Conservation (phyloP, 2,797 vertebrate species). For the Enteromius argenteus region DNA sequence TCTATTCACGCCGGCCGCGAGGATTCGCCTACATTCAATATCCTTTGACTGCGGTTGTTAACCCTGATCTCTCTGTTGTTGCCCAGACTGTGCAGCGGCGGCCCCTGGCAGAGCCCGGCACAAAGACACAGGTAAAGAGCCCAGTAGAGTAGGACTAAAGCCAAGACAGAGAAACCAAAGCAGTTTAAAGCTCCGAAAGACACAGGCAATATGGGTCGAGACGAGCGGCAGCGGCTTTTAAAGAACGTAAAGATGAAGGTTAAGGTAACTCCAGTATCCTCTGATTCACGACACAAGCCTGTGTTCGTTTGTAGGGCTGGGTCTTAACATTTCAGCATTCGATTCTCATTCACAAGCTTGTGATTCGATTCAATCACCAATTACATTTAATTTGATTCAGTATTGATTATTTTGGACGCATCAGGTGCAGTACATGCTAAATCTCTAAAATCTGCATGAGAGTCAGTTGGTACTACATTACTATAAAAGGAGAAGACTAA, state of each 20-base stretch:
- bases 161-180: constrained; percentile 94
- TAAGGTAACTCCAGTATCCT: constrained; percentile 97
- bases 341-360: not conserved
- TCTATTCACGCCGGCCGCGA: constrained; percentile 95
- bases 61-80: constrained; percentile 98
- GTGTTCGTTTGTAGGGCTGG: not conserved
- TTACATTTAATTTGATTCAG: not conserved
- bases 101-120: constrained; percentile 94
- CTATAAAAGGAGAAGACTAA: no score
- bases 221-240: constrained; percentile 89
- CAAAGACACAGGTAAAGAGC: constrained; percentile 90
- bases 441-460: no score
- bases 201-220: constrained; percentile 77
- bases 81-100: constrained; percentile 97
- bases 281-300: constrained; percentile 66
- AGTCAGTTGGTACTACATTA: no score
- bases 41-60: constrained; percentile 86
- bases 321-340: not conserved
- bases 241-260: constrained; percentile 97
- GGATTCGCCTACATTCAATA: constrained; percentile 99
- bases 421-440: no score
- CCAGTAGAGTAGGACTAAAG: constrained; percentile 96
- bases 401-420: not conserved
- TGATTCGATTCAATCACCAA: no score
- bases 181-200: constrained; percentile 90